Percentiles rank a stretch among this genome's conserved stretches.
Evolutionary conservation across 2,113 vertebrate genomes (phyloP).

Genomic region (Monarcha castaneiventris): DNA sequence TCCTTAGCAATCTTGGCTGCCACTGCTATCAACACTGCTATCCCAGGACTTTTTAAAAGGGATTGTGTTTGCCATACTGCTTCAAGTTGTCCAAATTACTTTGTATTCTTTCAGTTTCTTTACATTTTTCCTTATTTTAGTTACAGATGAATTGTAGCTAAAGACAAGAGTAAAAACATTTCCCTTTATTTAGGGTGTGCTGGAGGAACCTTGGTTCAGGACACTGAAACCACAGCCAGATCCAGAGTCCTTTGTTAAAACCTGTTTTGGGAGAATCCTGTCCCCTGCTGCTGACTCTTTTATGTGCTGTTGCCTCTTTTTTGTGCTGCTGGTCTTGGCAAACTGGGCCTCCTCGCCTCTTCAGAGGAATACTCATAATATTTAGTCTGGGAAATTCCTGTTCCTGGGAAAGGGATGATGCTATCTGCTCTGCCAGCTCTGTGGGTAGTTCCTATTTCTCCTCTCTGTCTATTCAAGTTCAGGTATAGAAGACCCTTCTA

Average conservation of each 20-base stretch:
- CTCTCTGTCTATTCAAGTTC: background rate
- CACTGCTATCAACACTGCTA: background rate
- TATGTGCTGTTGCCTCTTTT: background rate
- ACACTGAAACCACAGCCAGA: background rate
- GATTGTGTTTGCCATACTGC: background rate
- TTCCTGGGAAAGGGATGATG: background rate
- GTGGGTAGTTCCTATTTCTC: background rate
- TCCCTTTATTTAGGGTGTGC: background rate
- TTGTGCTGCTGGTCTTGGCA: background rate
- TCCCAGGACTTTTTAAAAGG: background rate
- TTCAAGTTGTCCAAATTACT: background rate
- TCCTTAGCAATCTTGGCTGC: background rate
- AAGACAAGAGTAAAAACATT: background rate
- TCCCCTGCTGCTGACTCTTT: conserved; percentile 27
- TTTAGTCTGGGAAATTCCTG: background rate
- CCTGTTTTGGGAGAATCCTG: background rate
- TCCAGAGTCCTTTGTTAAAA: background rate
- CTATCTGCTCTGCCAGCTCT: background rate
- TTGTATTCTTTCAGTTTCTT: background rate
- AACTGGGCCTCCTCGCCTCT: background rate
- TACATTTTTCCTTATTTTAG: background rate
- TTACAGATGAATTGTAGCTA: background rate
- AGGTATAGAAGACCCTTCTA: background rate
- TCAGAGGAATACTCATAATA: background rate
- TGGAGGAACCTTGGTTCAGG: background rate